These are phyloP conservation scores for Amphipoea oculea DNA, from an alignment of 2,888 invertebrate genomes.

Conservation along the genomic window DNA sequence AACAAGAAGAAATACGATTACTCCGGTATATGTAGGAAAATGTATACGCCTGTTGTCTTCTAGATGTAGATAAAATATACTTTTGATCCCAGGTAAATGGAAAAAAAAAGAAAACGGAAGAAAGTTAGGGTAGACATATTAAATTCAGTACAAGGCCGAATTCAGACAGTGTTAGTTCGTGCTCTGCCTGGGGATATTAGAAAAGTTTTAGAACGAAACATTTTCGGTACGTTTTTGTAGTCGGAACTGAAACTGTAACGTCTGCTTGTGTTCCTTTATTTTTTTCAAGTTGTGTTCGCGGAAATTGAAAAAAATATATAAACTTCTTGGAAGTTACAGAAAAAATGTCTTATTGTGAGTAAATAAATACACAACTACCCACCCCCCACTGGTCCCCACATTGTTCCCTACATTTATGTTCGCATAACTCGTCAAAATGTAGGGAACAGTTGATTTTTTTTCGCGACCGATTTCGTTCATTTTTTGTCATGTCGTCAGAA, in stretches of 20 bases:
- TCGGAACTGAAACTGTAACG: constrained; percentile 30
- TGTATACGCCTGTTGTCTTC: neutral
- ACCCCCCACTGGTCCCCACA: too few species aligned
- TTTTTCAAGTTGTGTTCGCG: neutral
- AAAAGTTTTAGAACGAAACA: constrained; percentile 49
- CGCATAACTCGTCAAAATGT: too few species aligned
- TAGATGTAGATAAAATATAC: neutral
- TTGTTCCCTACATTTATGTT: too few species aligned
- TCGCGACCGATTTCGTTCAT: too few species aligned
- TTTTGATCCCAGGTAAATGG: constrained; percentile 11
- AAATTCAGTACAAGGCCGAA: constrained; percentile 23
- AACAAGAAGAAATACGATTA: neutral
- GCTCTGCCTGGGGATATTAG: constrained; percentile 49
- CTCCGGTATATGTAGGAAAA: neutral
- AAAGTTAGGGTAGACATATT: constrained; percentile 30
- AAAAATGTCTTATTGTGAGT: neutral
- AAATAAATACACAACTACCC: neutral
- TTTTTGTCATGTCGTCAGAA: too few species aligned
- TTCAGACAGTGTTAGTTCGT: constrained; percentile 22
- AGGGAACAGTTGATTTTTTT: too few species aligned
- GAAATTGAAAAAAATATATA: neutral
- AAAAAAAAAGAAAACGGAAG: constrained; percentile 12
- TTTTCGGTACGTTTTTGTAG: constrained; percentile 50
- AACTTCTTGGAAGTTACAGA: neutral
- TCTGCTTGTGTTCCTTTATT: constrained; percentile 12